phyloP scores from a whole-genome alignment of 2,888 invertebrate genomes.

The Lithophane ornitopus region DNA sequence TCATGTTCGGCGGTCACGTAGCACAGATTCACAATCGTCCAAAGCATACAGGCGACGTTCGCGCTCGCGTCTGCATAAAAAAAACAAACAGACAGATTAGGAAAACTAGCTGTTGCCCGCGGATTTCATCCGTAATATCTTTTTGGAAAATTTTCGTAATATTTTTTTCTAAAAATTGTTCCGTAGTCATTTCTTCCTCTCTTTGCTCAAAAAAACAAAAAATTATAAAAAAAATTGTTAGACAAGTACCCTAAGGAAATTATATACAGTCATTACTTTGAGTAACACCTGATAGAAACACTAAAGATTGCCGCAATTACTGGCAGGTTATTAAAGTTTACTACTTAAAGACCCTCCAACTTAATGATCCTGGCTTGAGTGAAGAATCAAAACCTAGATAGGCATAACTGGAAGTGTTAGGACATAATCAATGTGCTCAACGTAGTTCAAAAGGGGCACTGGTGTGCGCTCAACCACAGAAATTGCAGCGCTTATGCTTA shows the following conservation, averaged over 20 bases:
- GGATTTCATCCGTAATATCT: too few species aligned
- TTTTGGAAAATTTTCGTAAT: too few species aligned
- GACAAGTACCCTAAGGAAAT: slow-evolving; percentile 54
- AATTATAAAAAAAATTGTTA: slow-evolving; percentile 4
- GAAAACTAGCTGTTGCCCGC: too few species aligned
- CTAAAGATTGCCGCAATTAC: slow-evolving; percentile 77
- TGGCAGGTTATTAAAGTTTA: slow-evolving; percentile 78
- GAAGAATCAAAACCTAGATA: slow-evolving; percentile 66
- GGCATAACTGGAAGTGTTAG: slow-evolving; percentile 31
- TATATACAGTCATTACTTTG: slow-evolving; percentile 66
- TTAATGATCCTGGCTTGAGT: slow-evolving; percentile 74
- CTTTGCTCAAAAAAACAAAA: background rate
- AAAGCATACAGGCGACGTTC: background rate
- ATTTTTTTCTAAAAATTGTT: background rate
- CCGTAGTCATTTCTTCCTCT: too few species aligned
- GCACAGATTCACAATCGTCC: background rate
- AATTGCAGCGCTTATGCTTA: background rate
- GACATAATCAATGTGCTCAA: too few species aligned
- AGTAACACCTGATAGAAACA: slow-evolving; percentile 74
- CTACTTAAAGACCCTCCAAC: slow-evolving; percentile 73
- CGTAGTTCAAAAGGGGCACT: background rate
- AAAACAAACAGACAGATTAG: too few species aligned
- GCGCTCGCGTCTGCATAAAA: background rate
- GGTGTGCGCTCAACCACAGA: background rate
- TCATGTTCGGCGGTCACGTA: background rate